Conservation (phyloP, 2,888 invertebrate genomes). For the Drosophila paramelanica region DNA sequence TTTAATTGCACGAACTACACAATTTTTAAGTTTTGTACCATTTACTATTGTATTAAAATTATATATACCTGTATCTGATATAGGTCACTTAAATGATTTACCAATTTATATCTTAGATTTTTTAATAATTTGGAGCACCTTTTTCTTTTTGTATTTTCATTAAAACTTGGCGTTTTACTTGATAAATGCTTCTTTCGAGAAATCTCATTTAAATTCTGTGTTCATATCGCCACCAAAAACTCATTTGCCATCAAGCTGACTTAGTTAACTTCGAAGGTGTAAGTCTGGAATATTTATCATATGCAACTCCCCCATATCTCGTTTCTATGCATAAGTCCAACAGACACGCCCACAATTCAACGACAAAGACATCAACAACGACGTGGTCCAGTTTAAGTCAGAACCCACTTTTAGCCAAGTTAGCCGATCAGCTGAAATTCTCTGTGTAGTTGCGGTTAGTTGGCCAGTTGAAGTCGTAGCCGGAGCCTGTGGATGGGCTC, state of each 20-base stretch:
- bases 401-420: constrained; percentile 20
- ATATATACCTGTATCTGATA: no score
- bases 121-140: no score
- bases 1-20: no score
- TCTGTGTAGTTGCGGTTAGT: constrained; percentile 28
- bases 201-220: not conserved
- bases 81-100: no score
- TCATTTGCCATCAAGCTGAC: constrained; percentile 8
- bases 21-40: no score
- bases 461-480: constrained; percentile 36
- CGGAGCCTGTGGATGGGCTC: constrained; percentile 31
- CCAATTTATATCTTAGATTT: no score
- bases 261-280: constrained; percentile 50
- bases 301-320: constrained; percentile 24
- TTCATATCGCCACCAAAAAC: not conserved
- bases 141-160: not conserved
- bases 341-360: constrained; percentile 34
- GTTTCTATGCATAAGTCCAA: constrained; percentile 7
- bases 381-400: constrained; percentile 39
- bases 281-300: constrained; percentile 44
- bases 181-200: no score
- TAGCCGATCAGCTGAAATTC: constrained; percentile 10
- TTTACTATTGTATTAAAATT: no score
- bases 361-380: constrained; percentile 11
- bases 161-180: no score